These are phyloP conservation scores for Podilymbus podiceps DNA, from an alignment of 2,113 vertebrate species.

Conservation along the genomic window DNA sequence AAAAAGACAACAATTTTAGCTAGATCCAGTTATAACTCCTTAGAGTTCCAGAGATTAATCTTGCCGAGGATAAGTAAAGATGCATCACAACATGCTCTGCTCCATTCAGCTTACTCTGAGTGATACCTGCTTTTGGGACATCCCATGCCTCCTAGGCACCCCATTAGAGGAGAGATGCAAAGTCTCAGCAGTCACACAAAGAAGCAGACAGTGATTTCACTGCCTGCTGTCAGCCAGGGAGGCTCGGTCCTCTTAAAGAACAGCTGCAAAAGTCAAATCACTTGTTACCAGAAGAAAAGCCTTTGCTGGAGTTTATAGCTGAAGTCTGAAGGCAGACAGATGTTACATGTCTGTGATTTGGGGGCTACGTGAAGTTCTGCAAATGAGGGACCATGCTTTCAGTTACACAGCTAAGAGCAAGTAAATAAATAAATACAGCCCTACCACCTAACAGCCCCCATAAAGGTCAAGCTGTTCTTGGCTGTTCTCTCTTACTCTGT, in stretches of 20 bases:
- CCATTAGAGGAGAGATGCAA: neutral
- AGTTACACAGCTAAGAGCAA: neutral
- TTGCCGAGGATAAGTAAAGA: neutral
- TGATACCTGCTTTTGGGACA: neutral
- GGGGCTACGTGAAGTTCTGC: neutral
- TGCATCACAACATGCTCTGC: neutral
- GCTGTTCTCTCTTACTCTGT: neutral
- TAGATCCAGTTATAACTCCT: neutral
- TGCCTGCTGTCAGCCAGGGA: neutral
- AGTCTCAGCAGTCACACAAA: neutral
- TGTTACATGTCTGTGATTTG: neutral
- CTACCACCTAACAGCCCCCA: neutral
- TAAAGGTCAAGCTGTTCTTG: slow-evolving; percentile 33
- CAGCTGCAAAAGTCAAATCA: neutral
- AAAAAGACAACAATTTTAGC: neutral
- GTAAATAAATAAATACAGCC: neutral
- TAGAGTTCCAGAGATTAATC: neutral
- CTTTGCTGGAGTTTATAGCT: neutral
- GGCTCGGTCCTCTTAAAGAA: neutral
- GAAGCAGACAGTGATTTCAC: neutral
- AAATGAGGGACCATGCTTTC: neutral
- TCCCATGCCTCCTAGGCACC: neutral
- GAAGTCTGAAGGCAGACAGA: neutral
- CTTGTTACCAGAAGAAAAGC: neutral
- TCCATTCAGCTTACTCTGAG: neutral